Evolutionary conservation across 2,797 vertebrate species (phyloP).

Genomic region (Eutrigla gurnardus): DNA sequence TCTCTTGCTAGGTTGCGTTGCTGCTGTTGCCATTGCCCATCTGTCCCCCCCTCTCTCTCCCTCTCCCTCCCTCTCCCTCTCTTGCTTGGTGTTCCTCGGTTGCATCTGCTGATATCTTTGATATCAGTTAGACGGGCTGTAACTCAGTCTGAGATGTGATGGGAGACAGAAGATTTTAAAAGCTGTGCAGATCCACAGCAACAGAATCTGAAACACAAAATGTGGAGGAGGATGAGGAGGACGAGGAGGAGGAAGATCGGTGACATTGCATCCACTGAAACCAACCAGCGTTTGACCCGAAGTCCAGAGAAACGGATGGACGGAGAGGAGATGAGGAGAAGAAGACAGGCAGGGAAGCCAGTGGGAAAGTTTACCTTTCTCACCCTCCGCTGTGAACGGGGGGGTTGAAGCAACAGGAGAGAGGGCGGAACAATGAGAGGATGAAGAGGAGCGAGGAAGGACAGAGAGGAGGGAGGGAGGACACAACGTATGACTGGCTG

Average conservation of each 20-base stretch:
- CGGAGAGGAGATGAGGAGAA: conserved; percentile 20
- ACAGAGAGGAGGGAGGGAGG: conserved; percentile 7
- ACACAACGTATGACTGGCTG: conserved; percentile 26
- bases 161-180: neutral
- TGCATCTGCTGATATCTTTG: too few relatives aligned
- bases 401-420: conserved; percentile 51
- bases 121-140: too few relatives aligned
- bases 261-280: neutral
- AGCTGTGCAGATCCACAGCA: neutral
- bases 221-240: too few relatives aligned
- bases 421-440: conserved; percentile 51
- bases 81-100: too few relatives aligned
- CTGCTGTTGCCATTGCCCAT: too few relatives aligned
- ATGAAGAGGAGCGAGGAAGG: conserved; percentile 44
- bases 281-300: conserved; percentile 33
- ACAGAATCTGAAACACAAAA: neutral
- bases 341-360: conserved; percentile 11
- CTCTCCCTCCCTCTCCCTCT: too few relatives aligned
- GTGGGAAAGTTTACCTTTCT: conserved; percentile 82
- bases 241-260: neutral
- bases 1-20: too few relatives aligned
- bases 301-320: conserved; percentile 9
- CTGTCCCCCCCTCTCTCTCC: too few relatives aligned
- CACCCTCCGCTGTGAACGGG: conserved; percentile 56
- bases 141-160: too few relatives aligned